A percentile compares a stretch with the other conserved stretches of the same genome.
Conservation (phyloP, 1,140 invertebrate genomes). For the Drosophila ohnishii region DNA sequence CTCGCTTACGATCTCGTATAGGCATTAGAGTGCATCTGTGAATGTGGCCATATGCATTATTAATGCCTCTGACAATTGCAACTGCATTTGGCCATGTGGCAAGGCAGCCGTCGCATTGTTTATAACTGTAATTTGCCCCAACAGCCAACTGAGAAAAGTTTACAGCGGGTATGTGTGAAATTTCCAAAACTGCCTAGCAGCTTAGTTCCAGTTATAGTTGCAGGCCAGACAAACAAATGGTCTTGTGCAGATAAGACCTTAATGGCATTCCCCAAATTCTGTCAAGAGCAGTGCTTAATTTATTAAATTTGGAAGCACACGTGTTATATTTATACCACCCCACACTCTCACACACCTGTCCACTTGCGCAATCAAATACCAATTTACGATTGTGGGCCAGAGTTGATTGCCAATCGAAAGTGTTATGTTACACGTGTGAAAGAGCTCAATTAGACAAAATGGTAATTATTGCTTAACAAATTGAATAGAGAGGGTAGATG, state of each 20-base stretch:
- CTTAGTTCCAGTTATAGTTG: neutral
- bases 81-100: constrained; percentile 38
- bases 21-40: constrained; percentile 11
- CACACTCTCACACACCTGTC: neutral
- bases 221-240: constrained; percentile 16
- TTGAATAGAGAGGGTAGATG: neutral
- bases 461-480: neutral
- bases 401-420: constrained; percentile 28
- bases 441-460: constrained; percentile 6
- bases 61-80: constrained; percentile 57
- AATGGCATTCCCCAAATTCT: constrained; percentile 35
- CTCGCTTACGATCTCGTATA: neutral
- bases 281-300: constrained; percentile 3
- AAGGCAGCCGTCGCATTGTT: constrained; percentile 45
- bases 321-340: constrained; percentile 10
- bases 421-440: constrained; percentile 8
- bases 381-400: constrained; percentile 20
- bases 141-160: constrained; percentile 34
- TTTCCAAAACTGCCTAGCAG: constrained; percentile 1
- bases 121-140: constrained; percentile 57
- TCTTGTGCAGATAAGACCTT: constrained; percentile 39
- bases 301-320: constrained; percentile 16
- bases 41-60: constrained; percentile 48
- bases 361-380: constrained; percentile 19
- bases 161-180: constrained; percentile 37